Base-by-base conservation (phyloP, 30 jellyfish, hydroid and myxozoan genomes). In the Mastigias papua region DNA sequence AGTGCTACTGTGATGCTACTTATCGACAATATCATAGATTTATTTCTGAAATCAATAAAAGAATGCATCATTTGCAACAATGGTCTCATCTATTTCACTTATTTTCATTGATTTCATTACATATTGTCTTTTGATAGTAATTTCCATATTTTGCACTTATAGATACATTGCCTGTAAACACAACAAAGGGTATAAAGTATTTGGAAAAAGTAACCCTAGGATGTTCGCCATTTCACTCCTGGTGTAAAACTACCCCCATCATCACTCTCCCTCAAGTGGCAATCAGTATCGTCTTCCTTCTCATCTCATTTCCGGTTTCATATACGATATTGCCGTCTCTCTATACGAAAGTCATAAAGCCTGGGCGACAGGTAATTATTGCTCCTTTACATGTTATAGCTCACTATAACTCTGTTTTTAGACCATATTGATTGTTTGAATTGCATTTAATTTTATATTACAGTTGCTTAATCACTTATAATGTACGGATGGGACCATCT, bases 221-320 rank as follows among this genome's bases (percentile, higher is more conserved):
- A 16, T 83, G 92, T 54, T 66, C 92, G 13, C 92, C 92, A 21
- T 35, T 78, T 6, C 92, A 83, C 34, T 10, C 80, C n/a, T 83
- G 92, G 92, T 83, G 92, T 46, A 71, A 16, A 3, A 48, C 80
- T 0, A 71, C 92, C 1, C 86, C 92, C 16, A 23, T 69, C 6
- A 73, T 83, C 10, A 69, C 81, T 11, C 8, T 83, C 19, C 27
- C 85, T 5, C 92, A 83, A 54, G 62, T 83, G 33, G 80, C 32
- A 0, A 31, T 71, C 28, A 63, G 92, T 65, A 21, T 69, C 27
- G 73, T 69, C 8, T 64, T 83, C 1, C 57, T 63, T 21, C 34
- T 54, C 34, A 32, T 83, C 29, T 48, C 92, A 4, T 83, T 48
- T 34, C 92, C 92, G 25, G 64, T 83, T 8, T 25, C 92, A 32